Conservation (phyloP, 2,113 vertebrate species). For the Gobiocypris rarus region DNA sequence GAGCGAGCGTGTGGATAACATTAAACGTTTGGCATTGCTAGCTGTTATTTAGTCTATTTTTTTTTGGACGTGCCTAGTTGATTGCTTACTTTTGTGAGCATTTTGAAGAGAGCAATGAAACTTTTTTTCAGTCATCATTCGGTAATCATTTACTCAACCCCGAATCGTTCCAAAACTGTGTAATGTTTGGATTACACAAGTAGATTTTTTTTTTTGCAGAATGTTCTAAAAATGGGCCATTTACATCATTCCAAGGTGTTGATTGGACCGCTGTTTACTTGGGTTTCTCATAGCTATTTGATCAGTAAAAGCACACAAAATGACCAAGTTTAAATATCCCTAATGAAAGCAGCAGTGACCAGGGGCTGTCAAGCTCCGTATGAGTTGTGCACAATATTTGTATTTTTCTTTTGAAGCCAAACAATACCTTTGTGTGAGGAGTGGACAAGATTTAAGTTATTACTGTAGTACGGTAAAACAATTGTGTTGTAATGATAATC, state of each 20-base stretch:
- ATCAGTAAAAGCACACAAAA: background rate
- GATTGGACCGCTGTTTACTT: background rate
- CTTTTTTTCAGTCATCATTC: background rate
- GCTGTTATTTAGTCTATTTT: background rate
- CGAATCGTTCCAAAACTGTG: background rate
- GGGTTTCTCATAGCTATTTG: background rate
- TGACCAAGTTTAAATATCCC: background rate
- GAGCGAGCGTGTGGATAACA: constrained; percentile 38
- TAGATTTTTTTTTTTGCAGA: background rate
- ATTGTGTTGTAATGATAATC: no score
- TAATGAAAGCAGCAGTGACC: background rate
- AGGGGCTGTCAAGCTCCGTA: background rate
- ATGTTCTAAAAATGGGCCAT: background rate
- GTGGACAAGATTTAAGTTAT: no score
- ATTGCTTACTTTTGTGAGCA: constrained; percentile 2
- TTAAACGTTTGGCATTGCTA: constrained; percentile 21
- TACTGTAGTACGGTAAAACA: no score
- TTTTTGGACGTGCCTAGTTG: background rate
- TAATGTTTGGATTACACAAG: background rate
- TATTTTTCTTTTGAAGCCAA: background rate
- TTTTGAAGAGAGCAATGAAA: constrained; percentile 12
- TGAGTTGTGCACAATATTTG: background rate
- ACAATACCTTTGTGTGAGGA: background rate
- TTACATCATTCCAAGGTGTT: background rate
- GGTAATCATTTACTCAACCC: background rate